Evolutionary conservation across 2,113 vertebrate species (phyloP), one percentile per base, ranked within the genome.

Genomic region (Antennarius striatus): DNA sequence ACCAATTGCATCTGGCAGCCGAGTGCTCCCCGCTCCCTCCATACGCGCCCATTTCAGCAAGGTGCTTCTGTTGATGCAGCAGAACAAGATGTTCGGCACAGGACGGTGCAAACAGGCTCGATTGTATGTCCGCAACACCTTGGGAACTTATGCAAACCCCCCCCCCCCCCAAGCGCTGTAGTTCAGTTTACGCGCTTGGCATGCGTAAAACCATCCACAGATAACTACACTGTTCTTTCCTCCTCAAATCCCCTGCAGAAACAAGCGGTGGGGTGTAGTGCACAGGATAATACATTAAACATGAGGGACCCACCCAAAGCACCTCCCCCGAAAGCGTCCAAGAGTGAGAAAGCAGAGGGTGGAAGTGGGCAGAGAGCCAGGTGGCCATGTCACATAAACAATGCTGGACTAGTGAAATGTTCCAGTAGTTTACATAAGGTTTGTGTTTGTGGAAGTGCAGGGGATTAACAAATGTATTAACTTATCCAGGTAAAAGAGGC

Each of bases 281-380:
- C 75, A 60, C 73, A 50, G 71, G 80, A 51, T 73, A 43, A 73
- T 85, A 30, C 73, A 88, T 86, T 74, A 88, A 85, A 84, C 88
- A 89, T 88, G 82, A 90, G 80, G 51, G 77, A 84, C 79, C 82
- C 82, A 88, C 77, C 83, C 83, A 68, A 65, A 81, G 89, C 81
- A 65, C 89, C 89, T 88, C 89, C 89, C 88, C 70, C 64, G 53
- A 59, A 81, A 77, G 61, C 49, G 42, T 64, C 66, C 63, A 29
- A 14, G 61, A 68, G 52, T 72, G 57, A 39, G 36, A 54, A 58
- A 69, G 53, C 53, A 71, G 74, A 65, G 60, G 71, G 82, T 75
- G 76, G 79, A 75, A 71, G 68, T 56, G 60, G 67, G 62, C 56
- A 68, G 54, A 43, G 63, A 75, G 56, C 51, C 76, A 84, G 76